Base-by-base conservation (phyloP, 2,888 invertebrate genomes). In the Epirrhoe tristata region DNA sequence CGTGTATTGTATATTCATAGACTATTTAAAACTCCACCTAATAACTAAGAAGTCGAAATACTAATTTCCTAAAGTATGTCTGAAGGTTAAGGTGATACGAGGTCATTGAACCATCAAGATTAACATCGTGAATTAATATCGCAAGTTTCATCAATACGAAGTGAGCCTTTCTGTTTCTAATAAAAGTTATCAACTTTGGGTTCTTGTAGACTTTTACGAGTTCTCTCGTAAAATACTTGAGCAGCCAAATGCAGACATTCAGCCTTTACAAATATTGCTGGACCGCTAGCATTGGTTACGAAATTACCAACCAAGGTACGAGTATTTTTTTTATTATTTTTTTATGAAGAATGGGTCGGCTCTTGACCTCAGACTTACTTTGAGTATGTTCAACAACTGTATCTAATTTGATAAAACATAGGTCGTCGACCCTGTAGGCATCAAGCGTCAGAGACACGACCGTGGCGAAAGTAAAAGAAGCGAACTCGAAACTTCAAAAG, bases 101-200 rank as follows among this genome's bases (percentile, higher is more conserved):
- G 34, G 32, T 10, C 31, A 34, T 24, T 17, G 52, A 52, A 4
- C 51, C 43, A n/a, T 43, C 32, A 58, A 24, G 63, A 16, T 34
- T 12, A 43, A 43, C 12, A 43, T 39, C 12, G 12, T 43, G 39
- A 3, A 43, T 17, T 17, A 53, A 32, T 32, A 58, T 24, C n/a
- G 3, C 34, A 24, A 48, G 24, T 53, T 58, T 34, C 36, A 58
- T 57, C 46, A 43, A 57, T 60, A 57, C 54, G 58, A 59, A 57
- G 32, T 50, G 10, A 55, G 48, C 36, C 57, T 48, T 53, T 58
- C 43, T 36, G 58, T 59, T 67, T 63, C 63, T 56, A 56, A 67
- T 63, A 67, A 64, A 67, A 61, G 53, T 67, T 67, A 64, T 58
- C 57, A 67, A 64, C 63, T 64, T 67, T n/a, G 57, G 61, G 58